Conservation (phyloP, 2,888 invertebrate genomes). For the Stegana nigrithorax region DNA sequence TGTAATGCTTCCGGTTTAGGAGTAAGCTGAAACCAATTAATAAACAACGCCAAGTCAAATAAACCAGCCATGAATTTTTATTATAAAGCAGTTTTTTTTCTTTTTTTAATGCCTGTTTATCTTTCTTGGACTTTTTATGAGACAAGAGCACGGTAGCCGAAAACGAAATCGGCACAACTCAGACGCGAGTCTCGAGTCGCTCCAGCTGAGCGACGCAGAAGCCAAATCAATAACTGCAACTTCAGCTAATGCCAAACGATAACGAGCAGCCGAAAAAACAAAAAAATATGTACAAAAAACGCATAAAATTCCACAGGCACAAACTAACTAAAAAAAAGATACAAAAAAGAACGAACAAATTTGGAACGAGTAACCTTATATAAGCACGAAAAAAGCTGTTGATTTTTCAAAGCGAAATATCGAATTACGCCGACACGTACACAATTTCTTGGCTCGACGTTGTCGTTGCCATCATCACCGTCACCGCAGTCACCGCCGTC, state of each 20-base stretch:
- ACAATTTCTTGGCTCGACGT: constrained; percentile 26
- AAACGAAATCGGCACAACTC: background rate
- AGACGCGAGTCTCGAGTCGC: background rate
- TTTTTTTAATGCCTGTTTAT: background rate
- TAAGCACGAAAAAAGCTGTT: constrained; percentile 38
- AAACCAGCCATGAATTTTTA: constrained; percentile 9
- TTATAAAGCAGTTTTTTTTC: background rate
- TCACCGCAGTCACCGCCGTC: background rate
- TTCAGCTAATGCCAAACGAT: constrained; percentile 31
- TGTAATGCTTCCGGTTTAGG: constrained; percentile 27
- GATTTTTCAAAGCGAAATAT: constrained; percentile 50
- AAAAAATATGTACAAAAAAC: background rate
- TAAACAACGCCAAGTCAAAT: constrained; percentile 13
- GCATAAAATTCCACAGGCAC: constrained; percentile 8
- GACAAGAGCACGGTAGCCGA: constrained; percentile 8
- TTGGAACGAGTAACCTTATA: background rate
- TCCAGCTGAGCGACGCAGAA: constrained; percentile 41
- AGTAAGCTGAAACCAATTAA: constrained; percentile 27
- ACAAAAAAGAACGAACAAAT: constrained; percentile 3
- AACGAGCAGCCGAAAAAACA: constrained; percentile 28
- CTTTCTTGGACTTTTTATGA: too few species aligned
- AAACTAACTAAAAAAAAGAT: background rate
- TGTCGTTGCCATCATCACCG: constrained; percentile 21
- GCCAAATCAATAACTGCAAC: constrained; percentile 54
- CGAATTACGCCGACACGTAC: constrained; percentile 57